Evolutionary conservation across 2,113 vertebrate genomes (phyloP), one percentile per base, ranked within the genome.

Genomic region (Danio rerio): DNA sequence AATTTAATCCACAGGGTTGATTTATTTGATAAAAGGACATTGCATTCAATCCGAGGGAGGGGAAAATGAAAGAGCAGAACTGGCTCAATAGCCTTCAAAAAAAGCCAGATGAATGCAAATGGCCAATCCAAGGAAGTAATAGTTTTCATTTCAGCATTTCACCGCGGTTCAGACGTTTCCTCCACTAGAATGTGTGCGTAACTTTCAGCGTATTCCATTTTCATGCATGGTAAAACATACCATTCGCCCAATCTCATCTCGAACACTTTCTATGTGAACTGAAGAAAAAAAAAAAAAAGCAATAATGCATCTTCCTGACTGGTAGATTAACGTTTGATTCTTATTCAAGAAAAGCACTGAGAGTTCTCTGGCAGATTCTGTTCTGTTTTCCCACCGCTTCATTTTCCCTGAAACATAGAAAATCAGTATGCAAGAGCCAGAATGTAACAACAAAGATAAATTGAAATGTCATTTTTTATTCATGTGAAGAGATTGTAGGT

Each of bases 401-500:
- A 77, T 81, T 82, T 87, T 81, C 61, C 71, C 50, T 20, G 21
- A 84, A 79, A 81, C 63, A 81, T 81, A 62, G 66, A 82, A 84
- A 80, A 85, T 86, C 84, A 78, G 81, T 81, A 87, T 86, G 86
- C 86, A 87, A 81, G 72, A 72, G 77, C 55, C 42, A 77, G 72
- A 76, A 78, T 62, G 68, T 50, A 80, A 84, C 81, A 85, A 82
- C 84, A 83, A 82, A 73, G 86, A 79, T 86, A 88, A 86, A 89
- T 88, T 88, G 87, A 89, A 89, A 88, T 88, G 84, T 87, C 83
- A 84, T 88, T 86, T 89, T 88, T 78, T 81, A 89, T 87, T 87
- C 78, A 79, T 85, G 80, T 87, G 80, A 87, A 80, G 81, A 83
- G 84, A 78, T 73, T 84, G 62, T 71, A 77, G 84, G 75, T 71